A percentile compares a stretch with the other conserved stretches of the same genome.
Evolutionary conservation across 2,888 invertebrate genomes (phyloP).

Genomic region (Corythucha ciliata): DNA sequence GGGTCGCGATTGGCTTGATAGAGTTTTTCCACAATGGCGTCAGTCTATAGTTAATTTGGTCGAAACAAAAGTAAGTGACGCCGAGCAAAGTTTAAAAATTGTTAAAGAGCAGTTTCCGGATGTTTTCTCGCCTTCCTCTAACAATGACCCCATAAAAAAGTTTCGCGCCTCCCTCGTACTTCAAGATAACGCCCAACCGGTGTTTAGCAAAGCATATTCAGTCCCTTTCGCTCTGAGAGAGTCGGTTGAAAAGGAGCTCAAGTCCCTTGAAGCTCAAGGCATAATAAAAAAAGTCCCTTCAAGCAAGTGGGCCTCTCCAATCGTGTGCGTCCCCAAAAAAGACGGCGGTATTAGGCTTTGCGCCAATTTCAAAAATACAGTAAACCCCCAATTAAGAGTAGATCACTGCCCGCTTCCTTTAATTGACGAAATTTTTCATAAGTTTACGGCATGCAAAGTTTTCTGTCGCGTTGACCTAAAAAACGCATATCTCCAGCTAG

Average conservation of each 20-base stretch:
- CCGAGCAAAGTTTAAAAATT: no score
- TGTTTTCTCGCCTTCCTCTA: no score
- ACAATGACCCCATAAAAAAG: slow-evolving; percentile 17
- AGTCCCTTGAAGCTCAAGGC: slow-evolving; percentile 13
- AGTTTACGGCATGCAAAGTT: slow-evolving; percentile 7
- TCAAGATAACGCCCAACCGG: slow-evolving; percentile 19
- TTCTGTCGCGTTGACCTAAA: slow-evolving; percentile 4
- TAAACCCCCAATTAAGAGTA: slow-evolving; percentile 14
- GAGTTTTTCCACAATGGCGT: no score
- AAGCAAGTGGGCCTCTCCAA: slow-evolving; percentile 22
- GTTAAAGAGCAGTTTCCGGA: no score
- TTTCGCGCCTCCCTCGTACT: slow-evolving; percentile 17
- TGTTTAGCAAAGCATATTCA: slow-evolving; percentile 23
- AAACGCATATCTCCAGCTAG: background rate
- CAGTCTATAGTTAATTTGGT: no score
- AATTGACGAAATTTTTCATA: slow-evolving; percentile 17
- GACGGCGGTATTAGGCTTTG: slow-evolving; percentile 10
- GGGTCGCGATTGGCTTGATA: no score
- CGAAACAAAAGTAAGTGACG: no score
- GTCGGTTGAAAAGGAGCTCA: slow-evolving; percentile 19
- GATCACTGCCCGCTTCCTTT: slow-evolving; percentile 24
- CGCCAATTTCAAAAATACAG: slow-evolving; percentile 2
- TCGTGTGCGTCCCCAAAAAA: slow-evolving; percentile 9
- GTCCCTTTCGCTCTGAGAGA: slow-evolving; percentile 18
- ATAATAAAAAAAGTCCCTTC: slow-evolving; percentile 18